Evolutionary conservation across 2,797 vertebrate genomes (phyloP), one percentile per base, ranked within the genome.

Genomic region (Poecile montanus): DNA sequence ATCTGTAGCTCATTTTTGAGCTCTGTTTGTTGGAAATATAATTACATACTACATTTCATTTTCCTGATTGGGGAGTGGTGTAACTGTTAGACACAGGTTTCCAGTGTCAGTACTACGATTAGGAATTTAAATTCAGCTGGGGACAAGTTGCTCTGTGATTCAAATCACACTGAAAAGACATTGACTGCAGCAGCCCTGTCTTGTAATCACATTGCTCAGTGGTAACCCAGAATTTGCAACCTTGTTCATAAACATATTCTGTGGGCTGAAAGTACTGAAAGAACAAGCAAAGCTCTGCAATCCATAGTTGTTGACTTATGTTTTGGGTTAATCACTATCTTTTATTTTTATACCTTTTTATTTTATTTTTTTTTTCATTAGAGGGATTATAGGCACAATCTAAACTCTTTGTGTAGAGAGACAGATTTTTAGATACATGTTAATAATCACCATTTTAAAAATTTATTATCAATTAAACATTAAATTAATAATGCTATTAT

Each of bases 381-480:
- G 13, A 10, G 71, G 21, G 7, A 61, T 63, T 89, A 57, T 38
- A 63, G 8, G 4, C 60, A 77, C 12, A 87, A 40, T 75, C 18
- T 71, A 71, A 93, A 83, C 2, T n/a, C 50, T 88, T 75, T 13
- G 4, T 54, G 14, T 65, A 62, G 16, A n/a, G 45, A 80, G 87
- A 62, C 1, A 14, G 40, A 79, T 45, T 90, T 95, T 92, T 79
- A 79, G 53, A 77, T 88, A 30, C 3, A 6, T 87, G 13, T 38
- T 74, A 86, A 93, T 87, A 90, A 92, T 85, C 68, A 70, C 16
- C 4, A 58, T 42, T 16, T 42, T 16, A 42, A 42, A 42, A 42
- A 78, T 63, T 91, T 92, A 67, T 66, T 89, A 85, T 74, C 84
- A 92, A 91, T 92, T 95, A 91, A 94, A 61, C 16, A 79, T 94